Conservation (phyloP, 1,140 invertebrate genomes). For the Lepidurus arcticus region DNA sequence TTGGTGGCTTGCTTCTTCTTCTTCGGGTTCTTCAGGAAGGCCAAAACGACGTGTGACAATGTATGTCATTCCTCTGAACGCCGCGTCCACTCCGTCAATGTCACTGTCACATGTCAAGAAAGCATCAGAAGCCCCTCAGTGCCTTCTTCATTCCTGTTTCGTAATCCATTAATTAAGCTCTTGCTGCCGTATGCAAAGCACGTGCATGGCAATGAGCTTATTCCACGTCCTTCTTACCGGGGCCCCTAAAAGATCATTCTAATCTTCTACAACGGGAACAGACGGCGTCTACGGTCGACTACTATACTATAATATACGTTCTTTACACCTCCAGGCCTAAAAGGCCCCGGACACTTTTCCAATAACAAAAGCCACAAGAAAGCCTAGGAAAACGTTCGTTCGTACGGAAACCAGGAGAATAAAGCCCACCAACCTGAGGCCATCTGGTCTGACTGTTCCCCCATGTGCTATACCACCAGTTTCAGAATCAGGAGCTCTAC, state of each 20-base stretch:
- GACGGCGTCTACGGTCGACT: no score
- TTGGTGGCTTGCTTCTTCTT: background rate
- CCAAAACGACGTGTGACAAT: background rate
- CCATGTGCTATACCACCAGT: background rate
- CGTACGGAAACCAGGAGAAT: conserved; percentile 6
- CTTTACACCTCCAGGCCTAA: no score
- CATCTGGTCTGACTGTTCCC: background rate
- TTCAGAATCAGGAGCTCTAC: background rate
- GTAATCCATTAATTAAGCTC: conserved; percentile 20
- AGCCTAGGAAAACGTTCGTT: background rate
- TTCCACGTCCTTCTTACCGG: background rate
- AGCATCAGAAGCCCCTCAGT: background rate
- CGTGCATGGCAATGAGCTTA: conserved; percentile 18
- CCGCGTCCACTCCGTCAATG: background rate
- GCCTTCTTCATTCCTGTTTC: background rate
- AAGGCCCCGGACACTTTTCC: no score
- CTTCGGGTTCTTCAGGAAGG: background rate
- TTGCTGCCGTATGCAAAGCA: conserved; percentile 9
- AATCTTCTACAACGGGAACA: background rate
- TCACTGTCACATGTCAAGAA: conserved; percentile 14
- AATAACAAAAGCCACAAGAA: background rate
- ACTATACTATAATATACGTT: no score
- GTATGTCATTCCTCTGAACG: background rate
- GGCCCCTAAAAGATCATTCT: background rate
- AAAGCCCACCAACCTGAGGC: background rate